Base-by-base conservation (phyloP, 30 jellyfish, hydroid and myxozoan genomes). In the Mastigias papua region DNA sequence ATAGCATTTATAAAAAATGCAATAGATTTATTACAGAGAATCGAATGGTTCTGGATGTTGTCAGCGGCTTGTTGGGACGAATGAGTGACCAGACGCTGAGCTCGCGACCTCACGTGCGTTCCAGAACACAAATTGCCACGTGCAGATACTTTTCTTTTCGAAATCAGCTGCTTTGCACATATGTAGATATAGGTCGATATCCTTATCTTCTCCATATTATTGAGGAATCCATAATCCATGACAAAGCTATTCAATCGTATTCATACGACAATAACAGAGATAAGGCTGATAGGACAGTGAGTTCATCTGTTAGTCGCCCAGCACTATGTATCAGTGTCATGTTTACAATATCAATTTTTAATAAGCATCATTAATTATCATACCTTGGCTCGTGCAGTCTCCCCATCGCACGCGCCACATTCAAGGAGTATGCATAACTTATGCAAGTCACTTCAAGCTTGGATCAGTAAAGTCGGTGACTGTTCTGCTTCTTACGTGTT, bases 51-150 rank as follows among this genome's bases (percentile, higher is more conserved):
- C n/a, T n/a, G n/a, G n/a, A n/a, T n/a, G n/a, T n/a, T n/a, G n/a
- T n/a, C n/a, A n/a, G n/a, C n/a, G n/a, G n/a, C n/a, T n/a, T n/a
- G n/a, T n/a, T n/a, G n/a, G n/a, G n/a, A n/a, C n/a, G n/a, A n/a
- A n/a, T n/a, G 62, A 19, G 26, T 69, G 26, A 23, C 28, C 68
- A 20, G 48, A 72, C 69, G 66, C 33, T 42, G 2, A 35, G 63
- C 68, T 72, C 46, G 83, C 68, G 83, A 72, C 68, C 69, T 72
- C 83, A 72, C 83, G 83, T 72, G 83, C 83, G 83, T 35, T 72
- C 83, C 68, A 72, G 83, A 72, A 72, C 48, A 23, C 46, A 37
- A 72, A 30, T 35, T 72, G 83, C 83, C 83, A 72, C 83, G 83
- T 72, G 83, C 83, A n/a, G 35, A 34, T 20, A 72, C n/a, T 72